phyloP scores from a whole-genome alignment of 2,113 vertebrate genomes.

The Melanerpes formicivorus region DNA sequence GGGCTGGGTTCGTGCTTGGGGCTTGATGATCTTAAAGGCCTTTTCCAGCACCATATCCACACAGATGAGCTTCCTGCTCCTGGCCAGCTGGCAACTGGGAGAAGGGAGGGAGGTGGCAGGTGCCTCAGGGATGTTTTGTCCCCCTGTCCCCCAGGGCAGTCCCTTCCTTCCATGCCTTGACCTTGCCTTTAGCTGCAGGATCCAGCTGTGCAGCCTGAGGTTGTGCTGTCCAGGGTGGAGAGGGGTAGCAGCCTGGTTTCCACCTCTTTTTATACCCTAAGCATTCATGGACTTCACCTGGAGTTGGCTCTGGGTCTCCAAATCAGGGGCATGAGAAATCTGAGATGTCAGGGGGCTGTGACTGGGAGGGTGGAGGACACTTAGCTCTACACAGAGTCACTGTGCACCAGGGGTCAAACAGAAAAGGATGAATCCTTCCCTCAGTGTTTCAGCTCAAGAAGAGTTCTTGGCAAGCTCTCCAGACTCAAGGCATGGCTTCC shows the following conservation, averaged over 20 bases:
- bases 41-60: no score
- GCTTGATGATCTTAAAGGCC: no score
- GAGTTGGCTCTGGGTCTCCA: neutral
- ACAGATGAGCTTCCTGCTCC: neutral
- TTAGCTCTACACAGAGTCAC: neutral
- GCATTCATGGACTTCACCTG: neutral
- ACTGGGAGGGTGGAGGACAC: neutral
- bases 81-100: neutral
- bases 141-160: neutral
- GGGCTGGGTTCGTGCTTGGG: no score
- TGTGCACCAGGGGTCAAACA: neutral
- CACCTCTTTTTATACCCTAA: neutral
- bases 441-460: neutral
- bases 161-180: neutral
- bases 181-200: neutral
- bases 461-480: neutral
- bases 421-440: neutral
- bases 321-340: neutral
- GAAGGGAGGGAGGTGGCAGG: neutral
- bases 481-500: neutral
- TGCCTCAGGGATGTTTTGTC: neutral
- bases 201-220: fast-evolving
- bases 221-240: neutral
- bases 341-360: neutral
- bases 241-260: neutral